Percentiles rank a stretch among this genome's conserved stretches.
Evolutionary conservation across 2,888 invertebrate genomes (phyloP).

Genomic region (Syrista parreyssii): DNA sequence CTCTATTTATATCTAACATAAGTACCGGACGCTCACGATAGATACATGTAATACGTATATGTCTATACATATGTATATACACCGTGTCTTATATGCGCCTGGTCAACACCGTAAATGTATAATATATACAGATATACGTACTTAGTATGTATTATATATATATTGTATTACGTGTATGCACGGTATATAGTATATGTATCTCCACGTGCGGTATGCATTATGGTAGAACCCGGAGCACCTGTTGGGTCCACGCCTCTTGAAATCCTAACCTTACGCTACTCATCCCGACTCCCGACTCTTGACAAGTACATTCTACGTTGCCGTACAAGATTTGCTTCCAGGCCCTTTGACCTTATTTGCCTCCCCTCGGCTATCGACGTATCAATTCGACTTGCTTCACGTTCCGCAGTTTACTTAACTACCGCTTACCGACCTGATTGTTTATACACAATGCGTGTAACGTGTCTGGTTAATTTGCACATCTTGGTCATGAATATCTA

Average conservation of each 20-base stretch:
- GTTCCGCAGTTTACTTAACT: background rate
- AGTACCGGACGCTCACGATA: background rate
- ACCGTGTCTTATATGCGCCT: background rate
- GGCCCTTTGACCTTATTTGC: background rate
- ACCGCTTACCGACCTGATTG: too few species aligned
- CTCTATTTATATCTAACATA: slow-evolving; percentile 5
- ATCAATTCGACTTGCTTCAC: background rate
- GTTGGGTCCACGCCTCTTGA: slow-evolving; percentile 5
- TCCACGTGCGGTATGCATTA: background rate
- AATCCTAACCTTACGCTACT: background rate
- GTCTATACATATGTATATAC: background rate
- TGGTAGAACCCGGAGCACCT: background rate
- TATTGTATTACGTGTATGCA: background rate
- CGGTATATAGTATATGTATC: background rate
- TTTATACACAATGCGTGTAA: too few species aligned
- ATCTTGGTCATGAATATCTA: too few species aligned
- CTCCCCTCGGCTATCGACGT: background rate
- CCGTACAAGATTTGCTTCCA: background rate
- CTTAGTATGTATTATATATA: background rate
- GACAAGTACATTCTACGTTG: background rate
- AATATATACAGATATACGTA: background rate
- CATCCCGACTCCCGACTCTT: background rate
- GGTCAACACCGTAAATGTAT: background rate
- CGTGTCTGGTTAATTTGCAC: too few species aligned
- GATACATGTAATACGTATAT: background rate